Percentiles rank a stretch among this genome's conserved stretches.
These are phyloP conservation scores for Plagiodera versicolora DNA, from an alignment of 2,888 invertebrate species.

Conservation along the genomic window DNA sequence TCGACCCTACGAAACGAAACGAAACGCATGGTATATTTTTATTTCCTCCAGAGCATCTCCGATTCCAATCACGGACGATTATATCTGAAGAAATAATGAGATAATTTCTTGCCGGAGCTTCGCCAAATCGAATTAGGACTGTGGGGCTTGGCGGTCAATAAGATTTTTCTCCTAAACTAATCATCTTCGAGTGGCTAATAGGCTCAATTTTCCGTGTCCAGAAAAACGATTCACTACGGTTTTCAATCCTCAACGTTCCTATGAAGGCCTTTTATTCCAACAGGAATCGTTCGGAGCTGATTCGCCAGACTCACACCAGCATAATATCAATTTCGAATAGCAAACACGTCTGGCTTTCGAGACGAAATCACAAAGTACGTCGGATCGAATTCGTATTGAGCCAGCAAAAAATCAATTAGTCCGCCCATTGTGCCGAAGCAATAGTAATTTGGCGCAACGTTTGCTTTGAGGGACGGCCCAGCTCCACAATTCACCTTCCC, in stretches of 20 bases:
- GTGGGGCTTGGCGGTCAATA: conserved; percentile 38
- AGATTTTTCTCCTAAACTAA: conserved; percentile 38
- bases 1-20: no score
- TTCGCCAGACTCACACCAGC: not conserved
- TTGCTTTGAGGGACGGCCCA: conserved; percentile 26
- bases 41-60: no score
- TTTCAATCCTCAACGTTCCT: no score
- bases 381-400: not conserved
- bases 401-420: conserved; percentile 24
- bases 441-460: conserved; percentile 24
- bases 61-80: conserved; percentile 30
- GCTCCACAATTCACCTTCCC: conserved; percentile 25
- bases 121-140: conserved; percentile 38
- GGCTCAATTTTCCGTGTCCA: not conserved
- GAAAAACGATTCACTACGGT: no score
- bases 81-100: conserved; percentile 40
- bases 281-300: no score
- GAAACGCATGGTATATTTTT: no score
- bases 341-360: not conserved
- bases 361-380: not conserved
- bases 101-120: conserved; percentile 36
- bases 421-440: conserved; percentile 25
- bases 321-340: not conserved
- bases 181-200: conserved; percentile 35
- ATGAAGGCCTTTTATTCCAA: no score